Evolutionary conservation across 2,797 vertebrate genomes (phyloP), one percentile per base, ranked within the genome.

Genomic region (Steatocranus sp.): DNA sequence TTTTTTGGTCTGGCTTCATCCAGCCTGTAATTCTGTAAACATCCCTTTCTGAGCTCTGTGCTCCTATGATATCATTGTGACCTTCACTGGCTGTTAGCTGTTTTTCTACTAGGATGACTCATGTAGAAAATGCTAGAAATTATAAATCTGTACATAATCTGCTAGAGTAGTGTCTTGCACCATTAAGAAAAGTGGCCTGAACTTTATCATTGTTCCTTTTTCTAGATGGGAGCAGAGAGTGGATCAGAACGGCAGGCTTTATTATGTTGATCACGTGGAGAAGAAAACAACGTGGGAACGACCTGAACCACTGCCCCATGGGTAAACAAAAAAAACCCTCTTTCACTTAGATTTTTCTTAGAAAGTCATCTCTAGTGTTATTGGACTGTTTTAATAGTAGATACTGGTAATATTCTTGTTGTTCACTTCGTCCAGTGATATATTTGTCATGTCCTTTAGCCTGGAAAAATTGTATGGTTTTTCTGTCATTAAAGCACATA

Each of bases 281-380:
- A 99, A 99, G 95, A 97, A 97, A 95, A 99, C 99, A 25, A 97
- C 98, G 0, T 99, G 99, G 99, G 99, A 99, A 91, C 97, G 98
- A 3, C 99, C 99, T 30, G 98, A 99, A 82, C 97, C 98, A 46
- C 96, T 99, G 87, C 98, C 99, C 75, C 95, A 97, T 81, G 98
- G 98, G 99, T 99, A 95, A 96, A 63, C 32, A 14, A 94, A 80
- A 14, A 11, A 20, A 61, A 0, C 9, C 30, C 11, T n/a, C 11
- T 25, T 38, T 75, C 11, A 15, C 17, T n/a, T 14, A 2, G 5
- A 36, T 66, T 36, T 25, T 56, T 17, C 11, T 53, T 46, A 41
- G 49, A 58, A 48, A 32, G 10, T 23, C 17, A 30, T 27, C 68
- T 48, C 25, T 73, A 70, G 23, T 18, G 17, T 48, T 73, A 30